These are phyloP conservation scores for Dendrolimus pini DNA, from an alignment of 2,888 invertebrate species.

Conservation along the genomic window DNA sequence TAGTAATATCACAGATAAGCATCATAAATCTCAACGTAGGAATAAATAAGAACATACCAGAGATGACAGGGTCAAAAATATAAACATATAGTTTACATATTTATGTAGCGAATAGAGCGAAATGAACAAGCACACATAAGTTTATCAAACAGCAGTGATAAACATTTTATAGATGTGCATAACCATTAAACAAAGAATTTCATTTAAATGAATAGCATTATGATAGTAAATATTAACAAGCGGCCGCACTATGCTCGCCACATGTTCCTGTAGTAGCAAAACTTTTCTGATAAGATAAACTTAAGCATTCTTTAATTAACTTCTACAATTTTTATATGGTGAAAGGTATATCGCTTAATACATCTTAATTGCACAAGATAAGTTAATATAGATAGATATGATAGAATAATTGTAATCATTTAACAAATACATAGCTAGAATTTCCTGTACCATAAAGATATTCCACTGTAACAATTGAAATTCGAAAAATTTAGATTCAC, in stretches of 20 bases:
- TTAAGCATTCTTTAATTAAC: background rate
- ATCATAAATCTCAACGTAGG: background rate
- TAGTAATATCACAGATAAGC: background rate
- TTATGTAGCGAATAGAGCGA: background rate
- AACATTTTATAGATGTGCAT: background rate
- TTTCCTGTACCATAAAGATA: no score
- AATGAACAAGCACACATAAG: background rate
- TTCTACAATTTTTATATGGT: background rate
- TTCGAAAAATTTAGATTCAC: no score
- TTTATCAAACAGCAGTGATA: background rate
- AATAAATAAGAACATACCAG: background rate
- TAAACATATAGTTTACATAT: background rate
- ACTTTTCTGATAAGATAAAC: background rate
- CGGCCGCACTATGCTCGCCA: background rate
- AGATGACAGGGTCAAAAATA: background rate
- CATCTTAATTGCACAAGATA: background rate
- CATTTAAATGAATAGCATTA: background rate
- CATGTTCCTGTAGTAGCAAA: no score
- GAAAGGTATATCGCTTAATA: background rate
- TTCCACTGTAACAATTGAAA: no score
- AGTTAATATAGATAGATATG: background rate
- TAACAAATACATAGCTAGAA: background rate
- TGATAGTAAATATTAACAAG: background rate
- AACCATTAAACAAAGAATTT: background rate
- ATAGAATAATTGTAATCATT: conserved; percentile 1